These are phyloP conservation scores for Altica lythri DNA, from an alignment of 2,888 invertebrate species.

Conservation along the genomic window DNA sequence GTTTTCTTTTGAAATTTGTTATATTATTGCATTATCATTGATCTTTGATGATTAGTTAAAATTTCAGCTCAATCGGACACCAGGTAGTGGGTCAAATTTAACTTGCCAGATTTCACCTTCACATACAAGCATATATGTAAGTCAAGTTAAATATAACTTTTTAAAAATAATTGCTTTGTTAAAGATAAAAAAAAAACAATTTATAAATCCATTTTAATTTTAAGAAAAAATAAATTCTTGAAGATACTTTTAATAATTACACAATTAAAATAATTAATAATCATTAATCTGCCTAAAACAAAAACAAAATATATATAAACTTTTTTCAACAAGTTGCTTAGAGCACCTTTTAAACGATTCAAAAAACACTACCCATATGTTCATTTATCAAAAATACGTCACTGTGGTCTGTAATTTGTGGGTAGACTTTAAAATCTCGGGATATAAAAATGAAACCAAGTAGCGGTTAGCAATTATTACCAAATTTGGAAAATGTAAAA, in stretches of 20 bases:
- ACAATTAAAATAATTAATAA: conserved; percentile 5
- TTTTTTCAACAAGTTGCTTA: background rate
- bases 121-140: too few species aligned
- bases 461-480: conserved; percentile 51
- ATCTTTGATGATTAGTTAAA: too few species aligned
- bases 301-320: background rate
- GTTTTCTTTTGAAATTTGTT: too few species aligned
- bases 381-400: conserved; percentile 53
- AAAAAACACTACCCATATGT: conserved; percentile 25
- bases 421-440: conserved; percentile 36
- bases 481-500: conserved; percentile 46
- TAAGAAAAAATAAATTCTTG: too few species aligned
- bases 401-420: conserved; percentile 51
- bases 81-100: too few species aligned
- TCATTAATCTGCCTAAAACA: background rate
- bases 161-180: too few species aligned
- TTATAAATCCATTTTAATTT: too few species aligned
- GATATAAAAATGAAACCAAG: conserved; percentile 49
- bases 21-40: too few species aligned
- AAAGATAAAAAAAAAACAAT: too few species aligned
- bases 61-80: too few species aligned
- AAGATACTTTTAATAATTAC: background rate
- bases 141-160: too few species aligned
- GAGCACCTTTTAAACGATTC: conserved; percentile 14
- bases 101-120: too few species aligned